These are phyloP conservation scores for Chrysodeixis includens DNA, from an alignment of 2,888 invertebrate species.

Conservation along the genomic window DNA sequence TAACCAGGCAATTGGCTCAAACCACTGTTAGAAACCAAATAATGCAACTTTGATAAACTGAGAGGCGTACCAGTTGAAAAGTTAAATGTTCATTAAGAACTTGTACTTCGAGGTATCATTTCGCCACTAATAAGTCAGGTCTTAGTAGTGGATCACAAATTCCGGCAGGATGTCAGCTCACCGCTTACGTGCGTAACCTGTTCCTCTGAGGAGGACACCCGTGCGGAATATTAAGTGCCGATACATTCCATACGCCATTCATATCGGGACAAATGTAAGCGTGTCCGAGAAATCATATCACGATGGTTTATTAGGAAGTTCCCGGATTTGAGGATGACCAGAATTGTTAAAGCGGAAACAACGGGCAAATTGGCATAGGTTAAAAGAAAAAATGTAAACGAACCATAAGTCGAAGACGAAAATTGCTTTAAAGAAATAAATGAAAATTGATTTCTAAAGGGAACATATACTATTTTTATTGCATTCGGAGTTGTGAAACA, in stretches of 20 bases:
- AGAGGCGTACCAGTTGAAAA: background rate
- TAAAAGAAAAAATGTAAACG: too few relatives aligned
- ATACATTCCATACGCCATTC: slow-evolving; percentile 50
- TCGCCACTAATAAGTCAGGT: background rate
- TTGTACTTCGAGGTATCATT: background rate
- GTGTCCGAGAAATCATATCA: slow-evolving; percentile 30
- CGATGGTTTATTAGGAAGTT: background rate
- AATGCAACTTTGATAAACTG: too few relatives aligned
- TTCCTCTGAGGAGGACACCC: slow-evolving; percentile 35
- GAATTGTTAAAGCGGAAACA: background rate
- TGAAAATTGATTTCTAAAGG: too few relatives aligned
- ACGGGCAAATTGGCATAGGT: too few relatives aligned
- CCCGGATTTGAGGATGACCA: background rate
- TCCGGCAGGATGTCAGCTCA: slow-evolving; percentile 47
- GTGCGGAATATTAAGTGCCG: slow-evolving; percentile 41
- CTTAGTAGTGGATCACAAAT: slow-evolving; percentile 10
- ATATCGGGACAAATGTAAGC: slow-evolving; percentile 33
- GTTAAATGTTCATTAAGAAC: background rate
- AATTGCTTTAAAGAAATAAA: too few relatives aligned
- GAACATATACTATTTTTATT: too few relatives aligned
- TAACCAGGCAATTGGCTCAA: too few relatives aligned
- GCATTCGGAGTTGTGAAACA: background rate
- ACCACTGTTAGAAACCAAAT: too few relatives aligned
- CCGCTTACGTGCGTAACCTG: slow-evolving; percentile 46
- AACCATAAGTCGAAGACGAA: too few relatives aligned